These are phyloP conservation scores for Torymus texanus DNA, from an alignment of 2,888 invertebrate genomes.

Conservation along the genomic window DNA sequence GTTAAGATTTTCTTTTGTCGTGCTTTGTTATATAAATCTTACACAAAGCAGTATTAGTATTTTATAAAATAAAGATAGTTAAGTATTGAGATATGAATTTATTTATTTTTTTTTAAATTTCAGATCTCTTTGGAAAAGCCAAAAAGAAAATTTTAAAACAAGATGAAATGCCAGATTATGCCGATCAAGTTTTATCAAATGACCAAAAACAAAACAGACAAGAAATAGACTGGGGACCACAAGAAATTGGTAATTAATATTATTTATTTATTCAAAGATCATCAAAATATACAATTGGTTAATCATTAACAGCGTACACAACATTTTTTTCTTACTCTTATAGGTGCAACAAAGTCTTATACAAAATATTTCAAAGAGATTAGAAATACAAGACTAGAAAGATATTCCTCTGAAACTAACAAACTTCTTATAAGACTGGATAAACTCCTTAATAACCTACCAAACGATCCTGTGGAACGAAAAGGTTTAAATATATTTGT, in stretches of 20 bases:
- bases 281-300: not conserved
- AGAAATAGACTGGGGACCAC: constrained; percentile 77
- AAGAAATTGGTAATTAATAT: constrained; percentile 78
- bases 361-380: constrained; percentile 85
- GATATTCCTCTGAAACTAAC: constrained; percentile 95
- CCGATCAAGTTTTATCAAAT: constrained; percentile 57
- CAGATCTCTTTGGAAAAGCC: constrained; percentile 88
- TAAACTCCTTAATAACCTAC: constrained; percentile 89
- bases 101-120: constrained; percentile 50
- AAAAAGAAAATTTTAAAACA: constrained; percentile 90
- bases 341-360: constrained; percentile 80
- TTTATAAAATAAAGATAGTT: too few relatives aligned
- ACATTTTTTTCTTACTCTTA: constrained; percentile 13
- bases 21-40: too few relatives aligned
- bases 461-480: constrained; percentile 83
- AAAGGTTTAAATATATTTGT: constrained; percentile 77
- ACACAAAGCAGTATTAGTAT: too few relatives aligned
- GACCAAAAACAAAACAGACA: constrained; percentile 57
- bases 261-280: not conserved
- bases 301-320: not conserved
- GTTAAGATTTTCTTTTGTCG: too few relatives aligned
- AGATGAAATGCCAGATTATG: constrained; percentile 77
- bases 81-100: not conserved
- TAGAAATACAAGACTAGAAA: constrained; percentile 85
- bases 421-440: constrained; percentile 95